These are phyloP conservation scores for Atrina japonica DNA, from an alignment of 2,888 invertebrate species.

Conservation along the genomic window DNA sequence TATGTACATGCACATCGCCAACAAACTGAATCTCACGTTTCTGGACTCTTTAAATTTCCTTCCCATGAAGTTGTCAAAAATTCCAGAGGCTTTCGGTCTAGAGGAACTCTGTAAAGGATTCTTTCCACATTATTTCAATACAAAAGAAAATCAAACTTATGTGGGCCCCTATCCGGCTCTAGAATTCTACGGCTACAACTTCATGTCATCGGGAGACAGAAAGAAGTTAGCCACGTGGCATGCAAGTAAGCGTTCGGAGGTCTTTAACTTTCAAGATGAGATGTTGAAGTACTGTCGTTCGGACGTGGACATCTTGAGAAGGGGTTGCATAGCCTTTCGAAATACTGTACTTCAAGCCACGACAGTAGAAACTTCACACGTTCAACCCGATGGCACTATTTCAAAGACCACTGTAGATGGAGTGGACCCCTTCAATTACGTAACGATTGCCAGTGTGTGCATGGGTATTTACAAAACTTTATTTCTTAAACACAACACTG, in stretches of 20 bases:
- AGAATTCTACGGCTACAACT: constrained; percentile 40
- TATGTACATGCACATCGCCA: constrained; percentile 43
- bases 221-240: constrained; percentile 45
- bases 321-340: constrained; percentile 16
- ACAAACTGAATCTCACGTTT: constrained; percentile 38
- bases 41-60: constrained; percentile 50
- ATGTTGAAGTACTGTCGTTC: constrained; percentile 50
- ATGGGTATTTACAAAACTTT: constrained; percentile 13
- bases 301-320: constrained; percentile 22
- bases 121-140: constrained; percentile 55
- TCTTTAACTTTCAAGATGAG: constrained; percentile 52
- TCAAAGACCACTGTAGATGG: constrained; percentile 12
- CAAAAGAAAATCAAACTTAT: constrained; percentile 44
- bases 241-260: constrained; percentile 1
- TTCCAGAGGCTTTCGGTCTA: constrained; percentile 47
- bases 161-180: constrained; percentile 41
- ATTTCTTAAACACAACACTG: constrained; percentile 13
- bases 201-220: constrained; percentile 40
- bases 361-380: constrained; percentile 15
- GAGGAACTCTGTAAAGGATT: constrained; percentile 48
- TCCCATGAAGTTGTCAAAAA: constrained; percentile 44
- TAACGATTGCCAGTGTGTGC: constrained; percentile 32
- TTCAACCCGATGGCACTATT: constrained; percentile 20
- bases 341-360: constrained; percentile 14
- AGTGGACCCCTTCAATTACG: constrained; percentile 28